Evolutionary conservation across 2,888 invertebrate genomes (phyloP), one percentile per base, ranked within the genome.

Genomic region (Lathronympha strigana): DNA sequence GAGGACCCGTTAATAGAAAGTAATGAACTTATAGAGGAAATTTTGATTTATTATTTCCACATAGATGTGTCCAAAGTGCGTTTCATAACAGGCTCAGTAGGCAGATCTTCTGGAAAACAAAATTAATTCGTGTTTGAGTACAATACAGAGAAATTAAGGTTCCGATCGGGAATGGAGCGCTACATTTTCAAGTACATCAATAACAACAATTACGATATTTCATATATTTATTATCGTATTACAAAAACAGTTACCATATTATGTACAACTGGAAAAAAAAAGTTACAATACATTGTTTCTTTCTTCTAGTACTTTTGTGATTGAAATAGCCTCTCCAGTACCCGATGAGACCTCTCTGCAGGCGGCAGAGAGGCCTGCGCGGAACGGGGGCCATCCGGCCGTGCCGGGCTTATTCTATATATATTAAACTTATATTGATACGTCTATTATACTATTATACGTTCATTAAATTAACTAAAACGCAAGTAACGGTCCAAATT

Each of bases 261-360:
- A 91, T 94, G 87, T 92, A 92, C 91, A 92, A 88, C 83, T 89
- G 88, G 88, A 91, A 90, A 82, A 75, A n/a, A 80, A 86, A 76
- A 84, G 93, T 86, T 91, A 87, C 87, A 90, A 89, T 90, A 89
- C 88, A 88, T 92, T 83, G 83, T 93, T 93, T 93, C 92, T 64
- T 64, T 60, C 95, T 94, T 93, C 95, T 94, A 93, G 94, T 93
- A 90, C 94, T 94, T 93, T 95, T 95, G 93, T 94, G 94, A 94
- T 94, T 95, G 93, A 95, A 95, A 94, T 94, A 95, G 93, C 95
- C 95, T 93, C 94, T 95, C 95, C 95, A 95, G 93, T 94, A 94
- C 92, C 95, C 95, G 93, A 95, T 94, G 93, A 95, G 94, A 94
- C 94, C 94, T 93, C 94, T 95, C 91, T 93, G 93, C 87, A 85